A percentile compares a stretch with the other conserved stretches of the same genome.
Conservation (phyloP, 2,888 invertebrate species). For the Limenitis camilla region DNA sequence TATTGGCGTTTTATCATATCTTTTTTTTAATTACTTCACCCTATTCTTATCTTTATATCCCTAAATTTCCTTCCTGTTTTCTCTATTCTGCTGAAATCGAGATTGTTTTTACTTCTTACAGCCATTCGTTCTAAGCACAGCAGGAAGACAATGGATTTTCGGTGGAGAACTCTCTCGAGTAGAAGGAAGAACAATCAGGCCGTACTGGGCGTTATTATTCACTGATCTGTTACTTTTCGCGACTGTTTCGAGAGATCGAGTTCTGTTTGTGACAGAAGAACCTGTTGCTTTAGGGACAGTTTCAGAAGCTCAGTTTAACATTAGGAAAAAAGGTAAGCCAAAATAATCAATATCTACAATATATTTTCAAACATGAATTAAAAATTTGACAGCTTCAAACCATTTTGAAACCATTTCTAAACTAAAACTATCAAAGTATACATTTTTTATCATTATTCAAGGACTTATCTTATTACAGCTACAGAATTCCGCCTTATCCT, state of each 20-base stretch:
- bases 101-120: conserved; percentile 40
- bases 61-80: no score
- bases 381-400: no score
- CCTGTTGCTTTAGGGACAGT: conserved; percentile 85
- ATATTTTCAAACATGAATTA: no score
- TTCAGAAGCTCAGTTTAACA: conserved; percentile 88
- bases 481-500: conserved; percentile 89
- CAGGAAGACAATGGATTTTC: conserved; percentile 92
- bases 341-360: neutral
- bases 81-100: neutral
- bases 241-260: conserved; percentile 88
- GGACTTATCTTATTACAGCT: conserved; percentile 61
- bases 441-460: neutral
- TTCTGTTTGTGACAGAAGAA: conserved; percentile 90
- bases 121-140: conserved; percentile 88
- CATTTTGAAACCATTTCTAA: no score
- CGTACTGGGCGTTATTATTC: conserved; percentile 90
- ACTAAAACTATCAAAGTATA: no score
- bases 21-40: no score
- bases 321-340: conserved; percentile 85
- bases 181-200: conserved; percentile 86
- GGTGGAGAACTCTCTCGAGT: conserved; percentile 89
- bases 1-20: no score
- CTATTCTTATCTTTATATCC: no score
- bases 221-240: conserved; percentile 90